A percentile compares a stretch with the other conserved stretches of the same genome.
phyloP scores from a whole-genome alignment of 2,113 vertebrate species.

The Empidonax traillii region DNA sequence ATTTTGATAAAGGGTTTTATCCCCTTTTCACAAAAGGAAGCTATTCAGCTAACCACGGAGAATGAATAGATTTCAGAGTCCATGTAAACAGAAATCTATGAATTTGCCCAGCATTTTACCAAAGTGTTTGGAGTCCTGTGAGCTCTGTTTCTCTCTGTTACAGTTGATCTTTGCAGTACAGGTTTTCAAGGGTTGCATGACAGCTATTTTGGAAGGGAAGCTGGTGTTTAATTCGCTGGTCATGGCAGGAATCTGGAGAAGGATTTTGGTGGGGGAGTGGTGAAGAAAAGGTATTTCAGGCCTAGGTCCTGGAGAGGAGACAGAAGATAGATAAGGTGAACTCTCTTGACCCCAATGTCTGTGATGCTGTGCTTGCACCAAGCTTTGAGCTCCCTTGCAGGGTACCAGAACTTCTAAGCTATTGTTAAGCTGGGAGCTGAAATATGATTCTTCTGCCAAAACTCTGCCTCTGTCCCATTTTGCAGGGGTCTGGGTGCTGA shows the following conservation, averaged over 20 bases:
- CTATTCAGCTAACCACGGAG: neutral
- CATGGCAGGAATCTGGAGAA: neutral
- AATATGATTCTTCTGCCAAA: neutral
- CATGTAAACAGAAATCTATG: neutral
- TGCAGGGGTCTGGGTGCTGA: neutral
- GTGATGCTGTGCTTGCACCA: neutral
- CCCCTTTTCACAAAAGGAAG: neutral
- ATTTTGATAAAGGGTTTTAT: neutral
- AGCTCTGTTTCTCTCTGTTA: neutral
- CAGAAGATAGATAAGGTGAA: neutral
- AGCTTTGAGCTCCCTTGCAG: neutral
- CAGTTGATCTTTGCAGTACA: neutral
- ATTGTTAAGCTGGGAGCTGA: neutral
- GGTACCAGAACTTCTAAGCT: neutral
- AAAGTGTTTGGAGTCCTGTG: neutral
- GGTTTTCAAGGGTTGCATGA: neutral
- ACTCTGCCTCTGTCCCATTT: neutral
- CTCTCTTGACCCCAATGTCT: neutral
- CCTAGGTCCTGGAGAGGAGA: neutral
- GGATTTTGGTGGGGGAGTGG: neutral
- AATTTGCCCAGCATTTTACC: neutral
- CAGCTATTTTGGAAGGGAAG: neutral
- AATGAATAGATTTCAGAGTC: neutral
- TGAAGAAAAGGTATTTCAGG: neutral
- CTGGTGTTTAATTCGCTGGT: neutral